Base-by-base conservation (phyloP, 2,113 vertebrate genomes). In the Noturus placidus region DNA sequence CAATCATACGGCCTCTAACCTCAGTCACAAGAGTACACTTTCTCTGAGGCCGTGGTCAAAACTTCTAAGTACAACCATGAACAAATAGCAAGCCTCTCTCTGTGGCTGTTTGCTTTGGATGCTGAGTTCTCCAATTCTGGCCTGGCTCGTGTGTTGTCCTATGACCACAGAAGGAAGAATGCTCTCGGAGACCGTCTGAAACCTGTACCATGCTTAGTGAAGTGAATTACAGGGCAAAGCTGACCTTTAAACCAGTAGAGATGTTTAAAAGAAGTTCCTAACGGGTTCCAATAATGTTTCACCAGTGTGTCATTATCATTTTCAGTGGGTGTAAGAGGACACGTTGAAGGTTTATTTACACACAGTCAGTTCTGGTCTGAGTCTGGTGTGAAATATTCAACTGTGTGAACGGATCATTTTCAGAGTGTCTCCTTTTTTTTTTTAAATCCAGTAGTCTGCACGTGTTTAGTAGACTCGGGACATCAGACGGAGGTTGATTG, bases 1-100 rank as follows among this genome's bases (percentile, higher is more conserved):
- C 82, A 78, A 79, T 69, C 69, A 85, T n/a, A 57, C 59, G 83
- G 65, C 78, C 83, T 90, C 81, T 88, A 88, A 90, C 87, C 89
- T 89, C 81, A 65, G 82, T 85, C 74, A 65, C 85, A 76, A 63
- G 85, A 57, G 86, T 84, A 52, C 81, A 33, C 69, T 83, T 65
- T 83, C 70, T 85, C 63, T 82, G n/a, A 87, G 86, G 85, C 83
- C 82, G 35, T 82, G 82, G 65, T 85, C 52, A 83, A 59, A 82
- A 61, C 46, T 35, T 86, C 74, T 84, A 85, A 89, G 86, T 69
- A 90, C 88, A 85, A 87, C 82, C 13, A 65, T 61, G 89, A 82
- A 87, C 82, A 87, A 89, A 90, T 88, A 90, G 87, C 87, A 89
- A 67, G 65, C 63, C 69, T 78, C 30, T 52, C 59, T 54, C 46